A percentile compares a stretch with the other conserved stretches of the same genome.
Evolutionary conservation across 92 coral and sea anemone genomes (phyloP).

Genomic region (Palythoa caribaeorum): DNA sequence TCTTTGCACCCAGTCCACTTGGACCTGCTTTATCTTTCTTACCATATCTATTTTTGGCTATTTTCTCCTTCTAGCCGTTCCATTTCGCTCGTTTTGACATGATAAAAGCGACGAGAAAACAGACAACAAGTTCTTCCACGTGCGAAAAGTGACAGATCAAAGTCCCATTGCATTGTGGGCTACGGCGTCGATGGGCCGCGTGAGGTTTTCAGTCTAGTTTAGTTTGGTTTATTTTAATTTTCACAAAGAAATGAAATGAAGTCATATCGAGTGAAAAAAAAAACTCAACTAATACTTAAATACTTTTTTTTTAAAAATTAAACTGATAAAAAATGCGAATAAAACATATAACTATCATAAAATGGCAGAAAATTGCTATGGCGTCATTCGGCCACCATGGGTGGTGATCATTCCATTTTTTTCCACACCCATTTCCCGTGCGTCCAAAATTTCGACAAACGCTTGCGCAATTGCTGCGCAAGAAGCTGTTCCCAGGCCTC

Average conservation of each 20-base stretch:
- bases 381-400: not conserved
- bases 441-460: too few species aligned
- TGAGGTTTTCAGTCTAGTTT: not conserved
- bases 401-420: too few species aligned
- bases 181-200: not conserved
- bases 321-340: too few species aligned
- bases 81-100: slow-evolving; percentile 41
- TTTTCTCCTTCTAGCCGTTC: slow-evolving; percentile 6
- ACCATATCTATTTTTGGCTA: slow-evolving; percentile 20
- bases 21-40: slow-evolving; percentile 13
- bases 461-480: too few species aligned
- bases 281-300: not conserved
- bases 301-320: too few species aligned
- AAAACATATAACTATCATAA: too few species aligned
- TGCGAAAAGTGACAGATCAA: slow-evolving; percentile 5
- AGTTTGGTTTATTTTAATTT: not conserved
- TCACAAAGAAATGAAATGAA: not conserved
- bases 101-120: slow-evolving; percentile 34
- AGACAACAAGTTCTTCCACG: slow-evolving; percentile 35
- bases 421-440: too few species aligned
- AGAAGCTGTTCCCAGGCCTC: too few species aligned
- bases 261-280: not conserved
- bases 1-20: slow-evolving; percentile 3
- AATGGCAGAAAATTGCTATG: too few species aligned
- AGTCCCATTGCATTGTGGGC: slow-evolving; percentile 5